Evolutionary conservation across 2,797 vertebrate genomes (phyloP).

Genomic region (Hemibagrus guttatus): DNA sequence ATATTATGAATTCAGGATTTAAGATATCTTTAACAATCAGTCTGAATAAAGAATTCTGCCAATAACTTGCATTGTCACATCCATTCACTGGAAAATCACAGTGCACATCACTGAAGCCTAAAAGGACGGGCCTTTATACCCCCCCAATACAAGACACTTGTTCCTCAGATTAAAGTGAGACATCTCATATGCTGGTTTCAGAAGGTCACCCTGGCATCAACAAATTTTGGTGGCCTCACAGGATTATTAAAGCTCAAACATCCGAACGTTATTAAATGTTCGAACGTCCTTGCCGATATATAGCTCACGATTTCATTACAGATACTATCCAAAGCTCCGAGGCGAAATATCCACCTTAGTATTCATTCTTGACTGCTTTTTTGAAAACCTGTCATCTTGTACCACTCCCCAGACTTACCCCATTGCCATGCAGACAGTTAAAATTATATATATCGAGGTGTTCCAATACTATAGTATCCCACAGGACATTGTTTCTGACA

Average conservation of each 20-base stretch:
- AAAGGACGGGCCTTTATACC: background rate
- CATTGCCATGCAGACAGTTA: conserved; percentile 9
- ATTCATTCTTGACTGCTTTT: background rate
- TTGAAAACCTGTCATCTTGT: conserved; percentile 9
- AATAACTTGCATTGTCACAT: background rate
- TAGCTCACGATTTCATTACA: background rate
- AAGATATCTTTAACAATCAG: background rate
- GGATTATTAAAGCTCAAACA: background rate
- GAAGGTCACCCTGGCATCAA: background rate
- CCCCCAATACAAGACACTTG: background rate
- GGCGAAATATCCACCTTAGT: background rate
- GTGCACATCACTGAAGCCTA: background rate
- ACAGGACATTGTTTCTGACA: background rate
- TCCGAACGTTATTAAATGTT: too few species aligned
- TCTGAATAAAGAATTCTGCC: background rate
- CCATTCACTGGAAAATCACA: background rate
- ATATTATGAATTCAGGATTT: background rate
- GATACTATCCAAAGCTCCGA: background rate
- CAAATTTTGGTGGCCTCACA: background rate
- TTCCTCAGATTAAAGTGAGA: background rate
- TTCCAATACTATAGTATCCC: background rate
- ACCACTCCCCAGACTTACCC: background rate
- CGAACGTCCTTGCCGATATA: background rate
- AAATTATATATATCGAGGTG: conserved; percentile 1
- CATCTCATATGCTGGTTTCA: background rate